phyloP scores from a whole-genome alignment of 2,888 invertebrate species.

The Muschampia plurimacula region DNA sequence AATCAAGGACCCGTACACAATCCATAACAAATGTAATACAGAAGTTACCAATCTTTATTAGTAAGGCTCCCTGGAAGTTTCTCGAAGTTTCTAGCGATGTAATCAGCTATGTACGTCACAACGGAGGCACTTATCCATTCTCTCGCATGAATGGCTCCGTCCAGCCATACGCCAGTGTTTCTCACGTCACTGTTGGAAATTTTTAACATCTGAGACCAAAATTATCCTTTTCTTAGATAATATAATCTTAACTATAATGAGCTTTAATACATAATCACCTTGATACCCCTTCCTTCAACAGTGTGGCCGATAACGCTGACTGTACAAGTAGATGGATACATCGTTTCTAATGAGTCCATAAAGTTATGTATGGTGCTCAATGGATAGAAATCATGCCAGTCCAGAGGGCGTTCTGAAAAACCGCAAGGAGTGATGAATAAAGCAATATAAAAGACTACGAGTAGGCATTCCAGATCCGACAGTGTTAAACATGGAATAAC shows the following conservation, averaged over 20 bases:
- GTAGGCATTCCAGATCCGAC: too few relatives aligned
- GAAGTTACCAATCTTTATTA: slow-evolving; percentile 91
- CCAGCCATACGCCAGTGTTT: slow-evolving; percentile 90
- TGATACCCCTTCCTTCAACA: slow-evolving; percentile 90
- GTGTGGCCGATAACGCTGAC: slow-evolving; percentile 91
- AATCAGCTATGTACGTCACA: slow-evolving; percentile 91
- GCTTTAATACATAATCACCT: slow-evolving; percentile 69
- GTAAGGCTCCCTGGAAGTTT: slow-evolving; percentile 87
- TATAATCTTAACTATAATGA: neutral
- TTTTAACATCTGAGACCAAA: slow-evolving; percentile 77
- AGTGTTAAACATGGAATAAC: too few relatives aligned
- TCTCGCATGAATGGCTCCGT: slow-evolving; percentile 94
- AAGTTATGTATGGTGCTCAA: slow-evolving; percentile 89
- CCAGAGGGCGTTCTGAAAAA: slow-evolving; percentile 73
- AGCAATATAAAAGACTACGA: too few relatives aligned
- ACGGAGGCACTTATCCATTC: slow-evolving; percentile 95
- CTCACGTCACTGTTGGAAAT: slow-evolving; percentile 89
- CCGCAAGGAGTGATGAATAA: neutral
- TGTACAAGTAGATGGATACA: slow-evolving; percentile 90
- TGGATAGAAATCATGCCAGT: slow-evolving; percentile 92
- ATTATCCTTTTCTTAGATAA: slow-evolving; percentile 5
- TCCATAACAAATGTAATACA: neutral
- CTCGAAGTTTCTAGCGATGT: slow-evolving; percentile 89
- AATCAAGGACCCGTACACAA: neutral
- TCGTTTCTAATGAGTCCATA: slow-evolving; percentile 89